phyloP scores from a whole-genome alignment of 2,888 invertebrate genomes.

The Esperia sulphurella region DNA sequence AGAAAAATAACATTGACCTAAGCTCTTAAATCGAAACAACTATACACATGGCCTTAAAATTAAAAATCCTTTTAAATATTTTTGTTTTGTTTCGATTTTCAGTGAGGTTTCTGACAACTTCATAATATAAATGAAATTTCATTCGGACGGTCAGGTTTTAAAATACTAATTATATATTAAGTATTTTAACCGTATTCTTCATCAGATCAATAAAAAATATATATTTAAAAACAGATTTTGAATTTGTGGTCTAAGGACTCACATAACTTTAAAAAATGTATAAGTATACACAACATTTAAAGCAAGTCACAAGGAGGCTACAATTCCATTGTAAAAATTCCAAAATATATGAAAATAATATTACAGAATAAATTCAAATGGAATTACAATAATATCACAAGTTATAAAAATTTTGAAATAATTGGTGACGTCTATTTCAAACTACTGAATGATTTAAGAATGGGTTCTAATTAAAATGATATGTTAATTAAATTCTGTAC shows the following conservation, averaged over 20 bases:
- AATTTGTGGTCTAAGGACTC: not conserved
- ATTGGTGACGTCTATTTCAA: not conserved
- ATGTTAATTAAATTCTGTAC: slow-evolving; percentile 47
- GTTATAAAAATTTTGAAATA: not conserved
- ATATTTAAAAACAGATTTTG: not conserved
- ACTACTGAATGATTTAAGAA: slow-evolving; percentile 15
- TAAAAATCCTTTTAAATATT: no score
- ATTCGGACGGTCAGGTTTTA: slow-evolving; percentile 51
- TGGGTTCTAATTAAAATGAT: slow-evolving; percentile 59
- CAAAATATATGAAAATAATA: not conserved
- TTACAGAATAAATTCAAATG: not conserved
- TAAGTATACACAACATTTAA: not conserved
- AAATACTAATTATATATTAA: slow-evolving; percentile 20
- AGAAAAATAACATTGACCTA: slow-evolving; percentile 27
- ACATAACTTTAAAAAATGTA: no score
- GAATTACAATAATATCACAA: not conserved
- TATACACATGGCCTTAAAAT: slow-evolving; percentile 29
- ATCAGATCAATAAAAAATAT: slow-evolving; percentile 5
- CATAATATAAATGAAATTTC: no score
- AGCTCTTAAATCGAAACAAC: slow-evolving; percentile 21
- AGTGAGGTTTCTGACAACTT: no score
- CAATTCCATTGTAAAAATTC: not conserved
- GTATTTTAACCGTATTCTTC: slow-evolving; percentile 17
- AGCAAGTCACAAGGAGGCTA: not conserved
- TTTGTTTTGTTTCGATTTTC: no score